Conservation (phyloP, 2,797 vertebrate species). For the Pelobates cultripes region DNA sequence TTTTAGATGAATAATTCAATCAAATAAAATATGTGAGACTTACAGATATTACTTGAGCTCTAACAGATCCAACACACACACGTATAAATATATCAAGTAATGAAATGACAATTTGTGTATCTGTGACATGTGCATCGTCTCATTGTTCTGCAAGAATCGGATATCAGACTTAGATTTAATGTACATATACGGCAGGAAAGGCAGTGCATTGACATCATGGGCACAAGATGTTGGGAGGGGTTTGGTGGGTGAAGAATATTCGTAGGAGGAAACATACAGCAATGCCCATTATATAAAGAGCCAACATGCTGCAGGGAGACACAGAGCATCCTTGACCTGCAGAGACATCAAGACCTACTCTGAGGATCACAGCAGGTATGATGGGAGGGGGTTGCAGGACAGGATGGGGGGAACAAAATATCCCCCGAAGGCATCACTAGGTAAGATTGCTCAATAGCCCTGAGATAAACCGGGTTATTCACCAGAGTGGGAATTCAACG, state of each 20-base stretch:
- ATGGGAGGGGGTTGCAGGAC: too few relatives aligned
- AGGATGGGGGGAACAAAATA: too few relatives aligned
- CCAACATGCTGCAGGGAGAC: conserved; percentile 10
- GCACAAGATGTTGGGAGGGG: conserved; percentile 8
- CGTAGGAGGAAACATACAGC: conserved; percentile 19
- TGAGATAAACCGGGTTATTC: too few relatives aligned
- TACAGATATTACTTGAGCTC: background rate
- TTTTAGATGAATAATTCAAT: too few relatives aligned
- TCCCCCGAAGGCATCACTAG: too few relatives aligned
- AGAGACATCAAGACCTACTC: background rate
- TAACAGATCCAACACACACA: background rate
- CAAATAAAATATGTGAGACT: background rate
- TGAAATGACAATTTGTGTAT: background rate
- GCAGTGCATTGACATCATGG: conserved; percentile 40
- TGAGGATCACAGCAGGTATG: conserved; percentile 33
- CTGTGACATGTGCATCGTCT: background rate
- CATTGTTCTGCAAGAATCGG: background rate
- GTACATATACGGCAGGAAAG: conserved; percentile 1
- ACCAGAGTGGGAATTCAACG: too few relatives aligned
- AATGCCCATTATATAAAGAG: conserved; percentile 30
- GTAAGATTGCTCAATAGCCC: too few relatives aligned
- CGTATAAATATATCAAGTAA: background rate
- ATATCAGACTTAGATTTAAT: conserved; percentile 36
- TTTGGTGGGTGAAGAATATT: background rate
- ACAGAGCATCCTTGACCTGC: conserved; percentile 21